phyloP scores from a whole-genome alignment of 2,113 vertebrate species.

The Anguilla rostrata region DNA sequence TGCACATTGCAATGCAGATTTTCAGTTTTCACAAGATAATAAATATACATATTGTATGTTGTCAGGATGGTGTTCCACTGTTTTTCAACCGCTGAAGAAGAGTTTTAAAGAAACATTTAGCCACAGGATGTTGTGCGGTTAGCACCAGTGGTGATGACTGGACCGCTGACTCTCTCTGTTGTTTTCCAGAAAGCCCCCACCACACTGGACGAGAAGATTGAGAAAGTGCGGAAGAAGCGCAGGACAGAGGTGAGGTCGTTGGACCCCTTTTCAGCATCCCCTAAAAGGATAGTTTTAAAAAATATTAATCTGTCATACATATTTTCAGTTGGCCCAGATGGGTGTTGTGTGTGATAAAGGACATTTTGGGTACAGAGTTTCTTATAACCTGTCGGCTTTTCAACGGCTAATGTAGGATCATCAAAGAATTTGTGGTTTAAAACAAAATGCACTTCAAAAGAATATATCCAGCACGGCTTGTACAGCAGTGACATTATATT shows the following conservation, averaged over 20 bases:
- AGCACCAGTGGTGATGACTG: background rate
- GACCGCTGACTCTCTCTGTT: background rate
- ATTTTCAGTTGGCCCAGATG: no score
- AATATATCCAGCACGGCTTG: no score
- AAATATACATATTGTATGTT: no score
- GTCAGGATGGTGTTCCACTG: no score
- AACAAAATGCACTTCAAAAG: background rate
- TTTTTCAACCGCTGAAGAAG: no score
- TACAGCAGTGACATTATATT: background rate
- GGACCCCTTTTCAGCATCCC: background rate
- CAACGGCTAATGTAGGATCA: background rate
- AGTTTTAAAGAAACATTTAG: background rate
- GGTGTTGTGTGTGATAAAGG: no score
- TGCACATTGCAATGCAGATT: no score
- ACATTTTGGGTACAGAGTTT: no score
- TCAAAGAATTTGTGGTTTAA: background rate
- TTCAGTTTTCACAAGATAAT: no score
- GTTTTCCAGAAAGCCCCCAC: slow-evolving; percentile 76
- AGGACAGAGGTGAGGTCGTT: slow-evolving; percentile 73
- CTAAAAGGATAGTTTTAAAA: background rate
- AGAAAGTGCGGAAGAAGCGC: slow-evolving; percentile 85
- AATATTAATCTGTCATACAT: no score
- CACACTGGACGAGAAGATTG: slow-evolving; percentile 94
- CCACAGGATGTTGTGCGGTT: background rate
- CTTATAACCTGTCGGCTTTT: no score